These are phyloP conservation scores for Rhynchophorus ferrugineus DNA, from an alignment of 1,140 invertebrate species.

Conservation along the genomic window DNA sequence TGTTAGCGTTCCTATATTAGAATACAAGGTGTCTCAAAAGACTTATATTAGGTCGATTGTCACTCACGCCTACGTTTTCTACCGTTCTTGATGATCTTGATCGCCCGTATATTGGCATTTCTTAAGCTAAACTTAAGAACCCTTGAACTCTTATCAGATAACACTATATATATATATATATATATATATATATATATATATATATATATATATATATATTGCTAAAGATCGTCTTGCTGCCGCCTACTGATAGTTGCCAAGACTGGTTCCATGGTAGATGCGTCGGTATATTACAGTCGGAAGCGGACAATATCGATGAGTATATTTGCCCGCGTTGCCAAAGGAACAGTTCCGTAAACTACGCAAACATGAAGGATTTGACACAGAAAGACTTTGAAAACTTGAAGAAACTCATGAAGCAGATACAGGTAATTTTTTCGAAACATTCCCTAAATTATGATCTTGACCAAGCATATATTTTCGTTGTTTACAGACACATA, in stretches of 20 bases:
- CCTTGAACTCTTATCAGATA: too few species aligned
- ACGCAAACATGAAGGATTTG: constrained; percentile 83
- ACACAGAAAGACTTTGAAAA: constrained; percentile 74
- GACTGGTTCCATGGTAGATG: constrained; percentile 99
- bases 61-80: too few species aligned
- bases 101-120: too few species aligned
- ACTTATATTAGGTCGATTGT: too few species aligned
- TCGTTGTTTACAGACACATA: constrained; percentile 56
- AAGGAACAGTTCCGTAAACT: constrained; percentile 77
- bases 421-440: constrained; percentile 64
- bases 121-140: too few species aligned
- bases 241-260: constrained; percentile 93
- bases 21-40: too few species aligned
- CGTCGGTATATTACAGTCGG: constrained; percentile 89
- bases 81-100: too few species aligned
- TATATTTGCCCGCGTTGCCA: constrained; percentile 96
- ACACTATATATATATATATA: too few species aligned
- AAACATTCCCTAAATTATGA: not conserved
- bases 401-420: constrained; percentile 77
- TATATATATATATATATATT: too few species aligned
- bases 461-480: not conserved
- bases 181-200: too few species aligned
- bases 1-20: too few species aligned
- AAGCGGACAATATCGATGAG: constrained; percentile 91
- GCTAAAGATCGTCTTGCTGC: too few species aligned